Conservation (phyloP, 2,888 invertebrate species). For the Clostera curtula region DNA sequence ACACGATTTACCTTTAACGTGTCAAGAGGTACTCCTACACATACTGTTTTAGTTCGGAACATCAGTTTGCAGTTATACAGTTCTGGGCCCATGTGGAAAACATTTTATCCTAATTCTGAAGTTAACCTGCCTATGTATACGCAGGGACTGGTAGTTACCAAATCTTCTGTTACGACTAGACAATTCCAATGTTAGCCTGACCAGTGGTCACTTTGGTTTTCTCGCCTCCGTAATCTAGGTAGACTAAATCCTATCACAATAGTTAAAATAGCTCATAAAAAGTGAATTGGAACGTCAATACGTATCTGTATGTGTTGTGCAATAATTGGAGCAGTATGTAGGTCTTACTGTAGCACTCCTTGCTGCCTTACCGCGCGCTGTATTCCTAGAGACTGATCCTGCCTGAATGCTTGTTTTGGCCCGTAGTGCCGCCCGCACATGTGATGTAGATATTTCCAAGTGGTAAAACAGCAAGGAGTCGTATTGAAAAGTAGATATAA, state of each 20-base stretch:
- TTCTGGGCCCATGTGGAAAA: too few relatives aligned
- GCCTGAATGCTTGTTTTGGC: constrained; percentile 10
- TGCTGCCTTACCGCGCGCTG: constrained; percentile 50
- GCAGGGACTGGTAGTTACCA: too few relatives aligned
- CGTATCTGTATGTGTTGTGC: constrained; percentile 70
- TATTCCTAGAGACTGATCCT: constrained; percentile 50
- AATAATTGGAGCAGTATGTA: constrained; percentile 63
- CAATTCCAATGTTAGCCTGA: constrained; percentile 30
- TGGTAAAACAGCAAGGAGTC: constrained; percentile 58
- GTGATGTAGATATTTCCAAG: constrained; percentile 22
- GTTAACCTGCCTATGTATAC: too few relatives aligned
- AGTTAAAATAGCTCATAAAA: constrained; percentile 22
- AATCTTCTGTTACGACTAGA: too few relatives aligned
- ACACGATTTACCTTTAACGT: too few relatives aligned
- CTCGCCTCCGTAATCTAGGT: constrained; percentile 2
- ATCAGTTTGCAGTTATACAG: too few relatives aligned
- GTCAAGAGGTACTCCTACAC: too few relatives aligned
- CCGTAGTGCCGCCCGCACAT: constrained; percentile 11
- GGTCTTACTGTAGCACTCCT: constrained; percentile 50
- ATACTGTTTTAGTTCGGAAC: too few relatives aligned
- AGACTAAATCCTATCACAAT: constrained; percentile 32
- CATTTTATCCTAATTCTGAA: too few relatives aligned
- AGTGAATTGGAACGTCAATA: constrained; percentile 48
- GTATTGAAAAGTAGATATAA: constrained; percentile 52
- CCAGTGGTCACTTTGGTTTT: constrained; percentile 19